Evolutionary conservation across 2,113 vertebrate genomes (phyloP), one percentile per base, ranked within the genome.

Genomic region (Craseonycteris thonglongyai): DNA sequence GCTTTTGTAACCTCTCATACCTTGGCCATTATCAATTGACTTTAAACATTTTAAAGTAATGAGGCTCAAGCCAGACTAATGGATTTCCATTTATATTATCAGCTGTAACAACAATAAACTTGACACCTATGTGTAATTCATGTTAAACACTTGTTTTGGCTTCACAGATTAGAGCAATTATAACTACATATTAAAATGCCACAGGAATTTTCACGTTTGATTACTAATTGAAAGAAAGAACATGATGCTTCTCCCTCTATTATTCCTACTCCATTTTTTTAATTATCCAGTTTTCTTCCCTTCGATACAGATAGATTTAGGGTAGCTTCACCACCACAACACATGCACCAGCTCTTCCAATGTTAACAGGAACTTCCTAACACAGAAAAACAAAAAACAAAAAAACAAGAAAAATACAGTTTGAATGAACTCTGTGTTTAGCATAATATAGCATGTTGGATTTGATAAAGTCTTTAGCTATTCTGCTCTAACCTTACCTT

Each of bases 281-380:
- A 76, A 38, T 28, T 76, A 49, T 40, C 11, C 0, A 10, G 18
- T 71, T 82, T 87, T 19, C 59, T 74, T 86, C 7, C 0, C 1
- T 13, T 68, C 61, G 68, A 69, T 54, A 71, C 76, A 86, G 18
- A 58, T 2, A 69, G 35, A 65, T 96, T 99, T 98, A 99, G 96
- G 99, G 98, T 95, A 99, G 94, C 97, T 99, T 99, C 91, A 99
- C 98, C 69, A 99, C 98, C 21, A 99, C 99, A 78, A 99, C 98
- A 75, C 99, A 99, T 11, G 99, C 98, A 72, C 99, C 99, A 68
- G 99, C 99, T 97, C 99, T 99, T 96, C 99, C 99, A n/a, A 99
- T 99, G 96, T 99, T 99, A 94, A 99, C 98, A 93, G 99, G 98
- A 94, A 99, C 99, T 98, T 99, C 99, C 99, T 99, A 92, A 78